Evolutionary conservation across 2,797 vertebrate species (phyloP).

Genomic region (Neosilurus mollespiculum): DNA sequence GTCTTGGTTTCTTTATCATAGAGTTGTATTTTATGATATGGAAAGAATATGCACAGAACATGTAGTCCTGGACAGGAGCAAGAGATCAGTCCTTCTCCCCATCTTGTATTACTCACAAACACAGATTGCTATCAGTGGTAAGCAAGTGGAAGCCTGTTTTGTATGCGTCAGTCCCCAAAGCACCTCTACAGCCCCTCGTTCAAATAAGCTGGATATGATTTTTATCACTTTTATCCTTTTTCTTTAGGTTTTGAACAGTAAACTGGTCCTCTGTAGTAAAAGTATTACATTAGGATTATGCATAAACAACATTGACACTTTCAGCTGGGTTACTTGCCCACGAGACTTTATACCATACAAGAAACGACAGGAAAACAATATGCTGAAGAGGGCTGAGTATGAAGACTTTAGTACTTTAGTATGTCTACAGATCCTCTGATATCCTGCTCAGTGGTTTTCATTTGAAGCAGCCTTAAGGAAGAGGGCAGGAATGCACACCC

Average conservation of each 20-base stretch:
- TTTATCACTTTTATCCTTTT: neutral
- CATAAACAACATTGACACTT: neutral
- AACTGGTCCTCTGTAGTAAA: neutral
- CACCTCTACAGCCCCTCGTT: neutral
- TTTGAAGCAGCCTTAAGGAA: slow-evolving; percentile 12
- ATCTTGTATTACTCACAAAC: neutral
- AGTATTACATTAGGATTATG: neutral
- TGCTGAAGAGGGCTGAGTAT: neutral
- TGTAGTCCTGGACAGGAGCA: neutral
- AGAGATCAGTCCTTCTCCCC: neutral
- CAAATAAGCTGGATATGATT: slow-evolving; percentile 10
- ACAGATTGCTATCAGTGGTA: slow-evolving; percentile 35
- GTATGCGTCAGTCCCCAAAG: slow-evolving; percentile 13
- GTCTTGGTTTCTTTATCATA: neutral
- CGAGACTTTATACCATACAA: neutral
- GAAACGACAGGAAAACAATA: slow-evolving; percentile 1
- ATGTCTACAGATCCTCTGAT: slow-evolving; percentile 14
- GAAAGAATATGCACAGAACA: neutral
- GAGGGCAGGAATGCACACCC: neutral
- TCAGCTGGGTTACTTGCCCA: neutral
- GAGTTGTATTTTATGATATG: neutral
- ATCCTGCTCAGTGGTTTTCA: slow-evolving; percentile 26
- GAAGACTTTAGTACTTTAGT: neutral
- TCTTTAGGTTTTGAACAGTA: neutral
- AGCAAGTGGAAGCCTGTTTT: slow-evolving; percentile 41